A percentile compares a stretch with the other conserved stretches of the same genome.
phyloP scores from a whole-genome alignment of 2,888 invertebrate genomes.

The Malthinus flaveolus region DNA sequence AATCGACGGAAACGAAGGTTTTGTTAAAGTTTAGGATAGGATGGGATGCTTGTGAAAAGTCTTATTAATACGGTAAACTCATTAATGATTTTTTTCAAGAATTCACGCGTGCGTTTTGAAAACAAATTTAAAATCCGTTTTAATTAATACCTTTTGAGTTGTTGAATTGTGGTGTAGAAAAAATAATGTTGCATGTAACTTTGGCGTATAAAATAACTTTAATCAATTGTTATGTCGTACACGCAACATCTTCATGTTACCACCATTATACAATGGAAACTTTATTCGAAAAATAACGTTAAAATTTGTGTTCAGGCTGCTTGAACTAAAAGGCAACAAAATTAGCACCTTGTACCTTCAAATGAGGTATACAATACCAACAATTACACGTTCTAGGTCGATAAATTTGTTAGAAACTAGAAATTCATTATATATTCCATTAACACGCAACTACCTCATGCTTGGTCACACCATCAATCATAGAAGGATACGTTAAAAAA shows the following conservation, averaged over 20 bases:
- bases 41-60: too few species aligned
- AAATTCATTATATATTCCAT: slow-evolving; percentile 22
- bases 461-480: slow-evolving; percentile 20
- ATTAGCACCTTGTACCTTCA: slow-evolving; percentile 21
- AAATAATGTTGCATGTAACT: background rate
- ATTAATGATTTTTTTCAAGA: too few species aligned
- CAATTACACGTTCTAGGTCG: slow-evolving; percentile 22
- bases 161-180: background rate
- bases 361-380: slow-evolving; percentile 17
- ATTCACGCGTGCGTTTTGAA: too few species aligned
- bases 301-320: slow-evolving; percentile 16
- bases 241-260: slow-evolving; percentile 2
- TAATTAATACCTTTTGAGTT: background rate
- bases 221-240: slow-evolving; percentile 2
- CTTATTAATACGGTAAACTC: too few species aligned
- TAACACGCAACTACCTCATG: slow-evolving; percentile 22
- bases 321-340: slow-evolving; percentile 21
- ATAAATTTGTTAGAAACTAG: slow-evolving; percentile 22
- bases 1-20: too few species aligned
- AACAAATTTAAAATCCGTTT: too few species aligned
- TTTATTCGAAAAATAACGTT: slow-evolving; percentile 8
- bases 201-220: background rate
- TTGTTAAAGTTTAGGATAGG: too few species aligned
- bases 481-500: slow-evolving; percentile 9
- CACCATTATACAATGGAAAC: slow-evolving; percentile 2